phyloP scores from a whole-genome alignment of 2,113 vertebrate genomes.

The Laticauda laticaudata region DNA sequence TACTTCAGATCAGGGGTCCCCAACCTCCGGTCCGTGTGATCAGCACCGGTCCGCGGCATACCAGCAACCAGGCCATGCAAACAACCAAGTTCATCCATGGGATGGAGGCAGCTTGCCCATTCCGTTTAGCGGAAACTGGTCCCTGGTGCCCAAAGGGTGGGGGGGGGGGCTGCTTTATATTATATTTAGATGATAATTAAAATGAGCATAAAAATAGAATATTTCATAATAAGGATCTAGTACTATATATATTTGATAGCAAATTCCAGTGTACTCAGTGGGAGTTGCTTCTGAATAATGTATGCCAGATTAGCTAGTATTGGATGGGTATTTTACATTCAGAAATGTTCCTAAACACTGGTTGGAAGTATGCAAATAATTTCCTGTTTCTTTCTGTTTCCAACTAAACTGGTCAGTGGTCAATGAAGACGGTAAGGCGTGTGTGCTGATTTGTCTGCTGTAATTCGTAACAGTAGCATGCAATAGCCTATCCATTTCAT shows the following conservation, averaged over 20 bases:
- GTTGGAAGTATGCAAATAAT: constrained; percentile 72
- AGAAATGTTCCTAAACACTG: constrained; percentile 57
- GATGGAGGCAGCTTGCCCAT: too few species aligned
- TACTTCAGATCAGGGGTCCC: constrained; percentile 26
- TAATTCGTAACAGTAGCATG: constrained; percentile 70
- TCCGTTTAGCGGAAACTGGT: too few species aligned
- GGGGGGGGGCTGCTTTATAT: constrained; percentile 14
- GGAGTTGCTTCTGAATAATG: neutral
- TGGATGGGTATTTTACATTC: neutral
- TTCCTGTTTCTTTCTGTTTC: constrained; percentile 83
- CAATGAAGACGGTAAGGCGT: constrained; percentile 90
- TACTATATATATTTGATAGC: constrained; percentile 21
- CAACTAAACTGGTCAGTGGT: constrained; percentile 89
- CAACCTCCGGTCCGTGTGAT: too few species aligned
- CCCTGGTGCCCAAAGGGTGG: too few species aligned
- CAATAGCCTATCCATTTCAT: constrained; percentile 64
- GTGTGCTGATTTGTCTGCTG: constrained; percentile 77
- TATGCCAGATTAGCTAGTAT: neutral
- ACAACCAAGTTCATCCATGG: too few species aligned
- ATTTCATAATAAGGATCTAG: constrained; percentile 20
- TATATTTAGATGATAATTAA: constrained; percentile 44
- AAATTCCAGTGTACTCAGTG: constrained; percentile 31
- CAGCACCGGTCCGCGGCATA: too few species aligned
- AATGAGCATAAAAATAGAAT: constrained; percentile 16
- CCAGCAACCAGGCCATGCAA: too few species aligned